Base-by-base conservation (phyloP, 2,888 invertebrate species). In the Hirtodrosophila trivittata region DNA sequence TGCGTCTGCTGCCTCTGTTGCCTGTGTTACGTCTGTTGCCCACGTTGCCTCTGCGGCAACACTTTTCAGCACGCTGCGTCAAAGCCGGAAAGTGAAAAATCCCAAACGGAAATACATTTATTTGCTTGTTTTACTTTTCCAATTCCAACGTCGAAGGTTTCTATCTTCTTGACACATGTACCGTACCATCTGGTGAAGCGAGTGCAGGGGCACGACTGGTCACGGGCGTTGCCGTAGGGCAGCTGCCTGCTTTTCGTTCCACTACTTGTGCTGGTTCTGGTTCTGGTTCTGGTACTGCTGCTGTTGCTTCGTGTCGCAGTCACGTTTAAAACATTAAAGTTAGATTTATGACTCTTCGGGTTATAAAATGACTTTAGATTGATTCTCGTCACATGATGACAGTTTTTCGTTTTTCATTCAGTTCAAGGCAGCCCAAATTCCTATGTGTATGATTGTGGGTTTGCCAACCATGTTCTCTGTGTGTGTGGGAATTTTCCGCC, bases 321-420 rank as follows among this genome's bases (percentile, higher is more conserved):
- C 89, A 88, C 88, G 87, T 89, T 82, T 78, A 70, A 68, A 73
- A 81, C 86, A 88, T 89, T 87, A 89, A 84, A 89, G 87, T 88
- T 89, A 88, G 87, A 88, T 88, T 89, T 89, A 89, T 88, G 88
- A 87, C 86, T 88, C 85, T 88, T 87, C 80, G 89, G 88, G 87
- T 87, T 89, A 89, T 85, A 88, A 85, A 87, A 89, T 85, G 87
- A 87, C 88, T 88, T 87, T 81, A 88, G 89, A 88, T 88, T 88
- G 88, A 88, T 88, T 89, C 84, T 85, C 87, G 77, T 89, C 88
- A 88, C 84, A 87, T 84, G 87, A 85, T 88, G 89, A 89, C 87
- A 88, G 81, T 89, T 88, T 82, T 70, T 66, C 73, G 67, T 67
- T 66, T 66, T 74, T 70, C 70, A 70, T 70, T 74, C 75, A 70